Evolutionary conservation across 2,113 vertebrate species (phyloP).

Genomic region (Elephantulus edwardii): DNA sequence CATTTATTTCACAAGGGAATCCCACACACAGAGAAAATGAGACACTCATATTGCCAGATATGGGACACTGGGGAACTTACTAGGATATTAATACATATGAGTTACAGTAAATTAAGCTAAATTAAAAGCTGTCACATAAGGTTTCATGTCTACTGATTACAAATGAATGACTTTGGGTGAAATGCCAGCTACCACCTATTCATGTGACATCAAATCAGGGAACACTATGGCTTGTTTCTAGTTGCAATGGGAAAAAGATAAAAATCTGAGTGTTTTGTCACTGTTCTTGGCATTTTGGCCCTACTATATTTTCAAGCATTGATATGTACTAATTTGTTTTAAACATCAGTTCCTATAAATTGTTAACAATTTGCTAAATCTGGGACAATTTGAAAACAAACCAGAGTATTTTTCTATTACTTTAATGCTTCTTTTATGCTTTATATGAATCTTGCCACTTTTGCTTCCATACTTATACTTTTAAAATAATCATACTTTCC

Average conservation of each 20-base stretch:
- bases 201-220: background rate
- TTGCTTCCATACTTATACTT: background rate
- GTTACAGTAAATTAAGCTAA: constrained; percentile 74
- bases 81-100: constrained; percentile 56
- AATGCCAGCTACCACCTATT: constrained; percentile 8
- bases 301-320: background rate
- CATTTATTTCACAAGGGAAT: constrained; percentile 67
- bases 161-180: constrained; percentile 36
- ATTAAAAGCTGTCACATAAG: constrained; percentile 61
- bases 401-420: background rate
- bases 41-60: constrained; percentile 33
- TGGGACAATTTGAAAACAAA: background rate
- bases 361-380: background rate
- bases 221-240: background rate
- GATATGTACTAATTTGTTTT: background rate
- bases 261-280: background rate
- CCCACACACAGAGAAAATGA: constrained; percentile 53
- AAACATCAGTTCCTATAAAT: background rate
- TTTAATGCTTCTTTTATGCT: constrained; percentile 35
- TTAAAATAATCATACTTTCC: constrained; percentile 27
- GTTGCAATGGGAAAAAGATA: background rate
- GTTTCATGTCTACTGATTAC: constrained; percentile 49
- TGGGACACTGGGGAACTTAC: constrained; percentile 43
- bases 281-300: background rate
- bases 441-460: background rate